These are phyloP conservation scores for Parauchenoglanis punctatus DNA, from an alignment of 2,797 vertebrate genomes.

Conservation along the genomic window DNA sequence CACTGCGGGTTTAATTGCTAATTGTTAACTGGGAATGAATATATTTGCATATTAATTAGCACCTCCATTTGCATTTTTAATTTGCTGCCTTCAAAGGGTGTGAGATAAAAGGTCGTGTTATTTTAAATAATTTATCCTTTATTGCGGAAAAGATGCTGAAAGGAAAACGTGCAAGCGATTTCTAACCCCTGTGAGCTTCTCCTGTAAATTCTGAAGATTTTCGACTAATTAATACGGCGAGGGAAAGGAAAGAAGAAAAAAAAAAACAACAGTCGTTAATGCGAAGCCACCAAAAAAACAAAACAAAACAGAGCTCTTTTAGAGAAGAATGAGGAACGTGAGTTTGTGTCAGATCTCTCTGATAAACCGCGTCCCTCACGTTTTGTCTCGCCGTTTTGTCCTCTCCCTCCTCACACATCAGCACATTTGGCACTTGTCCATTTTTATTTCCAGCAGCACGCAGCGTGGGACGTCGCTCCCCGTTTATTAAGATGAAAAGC, in stretches of 20 bases:
- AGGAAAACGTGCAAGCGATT: slow-evolving; percentile 85
- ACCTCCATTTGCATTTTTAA: slow-evolving; percentile 99
- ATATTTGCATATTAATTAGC: slow-evolving; percentile 99
- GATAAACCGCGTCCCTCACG: slow-evolving; percentile 59
- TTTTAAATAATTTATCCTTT: slow-evolving; percentile 99
- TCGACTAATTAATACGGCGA: slow-evolving; percentile 70
- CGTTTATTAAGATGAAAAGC: slow-evolving; percentile 75
- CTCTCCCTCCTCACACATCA: slow-evolving; percentile 77
- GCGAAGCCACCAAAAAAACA: slow-evolving; percentile 61
- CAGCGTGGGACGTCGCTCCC: slow-evolving; percentile 53
- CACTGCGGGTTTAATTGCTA: slow-evolving; percentile 99
- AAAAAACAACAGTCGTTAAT: slow-evolving; percentile 57
- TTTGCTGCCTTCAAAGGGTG: slow-evolving; percentile 99
- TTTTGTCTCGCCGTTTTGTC: slow-evolving; percentile 74
- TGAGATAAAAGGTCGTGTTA: slow-evolving; percentile 99
- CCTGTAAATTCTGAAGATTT: slow-evolving; percentile 61
- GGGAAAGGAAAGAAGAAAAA: slow-evolving; percentile 13
- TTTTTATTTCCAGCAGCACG: slow-evolving; percentile 63
- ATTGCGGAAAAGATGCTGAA: slow-evolving; percentile 98
- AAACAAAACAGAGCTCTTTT: background rate
- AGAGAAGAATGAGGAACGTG: slow-evolving; percentile 66
- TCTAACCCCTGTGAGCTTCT: slow-evolving; percentile 81
- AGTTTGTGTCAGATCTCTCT: slow-evolving; percentile 69
- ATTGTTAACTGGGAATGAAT: slow-evolving; percentile 99
- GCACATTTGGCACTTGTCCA: slow-evolving; percentile 70